A percentile compares a stretch with the other conserved stretches of the same genome.
Conservation (phyloP, 2,888 invertebrate genomes). For the Euproctis similis region DNA sequence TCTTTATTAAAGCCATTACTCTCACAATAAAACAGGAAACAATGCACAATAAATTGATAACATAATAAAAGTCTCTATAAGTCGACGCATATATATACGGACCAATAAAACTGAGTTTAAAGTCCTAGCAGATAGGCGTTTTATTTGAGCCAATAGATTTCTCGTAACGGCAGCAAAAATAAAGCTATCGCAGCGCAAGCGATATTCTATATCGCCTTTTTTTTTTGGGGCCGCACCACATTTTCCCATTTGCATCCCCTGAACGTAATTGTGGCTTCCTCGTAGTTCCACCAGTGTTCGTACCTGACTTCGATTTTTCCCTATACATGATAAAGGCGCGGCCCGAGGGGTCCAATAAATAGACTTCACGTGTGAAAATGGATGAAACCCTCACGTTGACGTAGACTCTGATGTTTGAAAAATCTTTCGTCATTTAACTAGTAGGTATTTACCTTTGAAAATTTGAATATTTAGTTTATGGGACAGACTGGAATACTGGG, state of each 20-base stretch:
- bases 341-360: conserved; percentile 69
- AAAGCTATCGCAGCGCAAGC: conserved; percentile 54
- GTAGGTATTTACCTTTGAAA: too few species aligned
- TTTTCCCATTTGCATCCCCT: conserved; percentile 71
- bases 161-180: conserved; percentile 64
- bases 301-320: conserved; percentile 70
- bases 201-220: conserved; percentile 57
- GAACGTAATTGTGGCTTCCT: conserved; percentile 67
- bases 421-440: too few species aligned
- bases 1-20: too few species aligned
- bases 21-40: too few species aligned
- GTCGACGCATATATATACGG: conserved; percentile 37
- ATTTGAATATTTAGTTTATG: too few species aligned
- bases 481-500: too few species aligned
- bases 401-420: too few species aligned
- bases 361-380: conserved; percentile 59
- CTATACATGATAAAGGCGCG: conserved; percentile 71
- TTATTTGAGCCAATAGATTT: conserved; percentile 68
- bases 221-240: conserved; percentile 61
- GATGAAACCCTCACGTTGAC: too few species aligned
- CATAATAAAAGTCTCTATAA: too few species aligned
- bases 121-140: conserved; percentile 62
- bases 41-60: too few species aligned
- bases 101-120: conserved; percentile 56
- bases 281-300: conserved; percentile 32